These are phyloP conservation scores for fruit fly (Drosophila melanogaster) DNA, from an alignment of 1,140 invertebrate genomes.

Conservation along the genomic window DNA sequence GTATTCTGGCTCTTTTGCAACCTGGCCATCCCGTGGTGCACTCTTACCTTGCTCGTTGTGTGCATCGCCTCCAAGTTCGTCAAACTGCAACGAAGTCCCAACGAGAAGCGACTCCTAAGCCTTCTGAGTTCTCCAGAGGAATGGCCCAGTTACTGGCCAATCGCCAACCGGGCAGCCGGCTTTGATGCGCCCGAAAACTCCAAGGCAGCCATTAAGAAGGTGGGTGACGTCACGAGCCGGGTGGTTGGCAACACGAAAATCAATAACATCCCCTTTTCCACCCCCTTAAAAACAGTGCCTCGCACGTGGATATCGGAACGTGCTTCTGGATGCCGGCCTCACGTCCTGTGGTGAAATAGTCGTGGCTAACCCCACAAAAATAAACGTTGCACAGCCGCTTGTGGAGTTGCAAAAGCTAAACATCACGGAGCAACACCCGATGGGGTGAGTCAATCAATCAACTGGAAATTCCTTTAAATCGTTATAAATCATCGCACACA, in stretches of 20 bases:
- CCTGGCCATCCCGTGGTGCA: conserved; percentile 81
- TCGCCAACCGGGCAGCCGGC: conserved; percentile 75
- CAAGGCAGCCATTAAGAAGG: conserved; percentile 78
- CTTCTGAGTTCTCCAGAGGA: conserved; percentile 65
- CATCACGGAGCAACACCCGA: conserved; percentile 78
- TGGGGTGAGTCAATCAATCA: conserved; percentile 63
- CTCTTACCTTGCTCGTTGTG: conserved; percentile 65
- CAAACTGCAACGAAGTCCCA: conserved; percentile 74
- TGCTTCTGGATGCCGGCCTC: conserved; percentile 75
- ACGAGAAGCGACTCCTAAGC: conserved; percentile 74
- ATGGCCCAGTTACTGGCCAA: conserved; percentile 76
- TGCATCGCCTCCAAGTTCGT: conserved; percentile 83
- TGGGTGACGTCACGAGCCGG: conserved; percentile 60
- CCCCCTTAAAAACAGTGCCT: conserved; percentile 58
- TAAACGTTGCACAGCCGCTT: conserved; percentile 65
- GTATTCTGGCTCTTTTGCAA: conserved; percentile 82
- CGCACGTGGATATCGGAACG: conserved; percentile 77
- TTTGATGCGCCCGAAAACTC: conserved; percentile 84
- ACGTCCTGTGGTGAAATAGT: conserved; percentile 80
- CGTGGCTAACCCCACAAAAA: conserved; percentile 73
- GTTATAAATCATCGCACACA: conserved; percentile 25
- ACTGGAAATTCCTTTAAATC: not conserved
- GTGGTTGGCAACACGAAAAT: conserved; percentile 59
- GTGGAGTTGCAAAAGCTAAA: conserved; percentile 73
- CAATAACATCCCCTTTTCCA: conserved; percentile 64